Conservation (phyloP, 1,140 invertebrate genomes). For the Asobara japonica region DNA sequence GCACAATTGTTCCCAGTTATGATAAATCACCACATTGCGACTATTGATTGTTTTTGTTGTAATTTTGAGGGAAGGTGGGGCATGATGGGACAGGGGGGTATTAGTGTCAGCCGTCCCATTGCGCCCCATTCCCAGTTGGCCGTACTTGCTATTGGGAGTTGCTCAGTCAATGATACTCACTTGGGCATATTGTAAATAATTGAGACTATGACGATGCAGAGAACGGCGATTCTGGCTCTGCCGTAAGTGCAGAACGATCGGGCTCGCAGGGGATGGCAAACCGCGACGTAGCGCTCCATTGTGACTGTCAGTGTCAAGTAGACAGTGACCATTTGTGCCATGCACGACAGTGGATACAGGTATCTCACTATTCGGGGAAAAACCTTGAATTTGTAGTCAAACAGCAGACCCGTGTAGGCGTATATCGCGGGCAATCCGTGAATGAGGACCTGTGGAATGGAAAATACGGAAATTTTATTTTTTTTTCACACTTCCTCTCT, state of each 20-base stretch:
- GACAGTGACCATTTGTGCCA: conserved; percentile 91
- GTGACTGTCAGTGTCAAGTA: conserved; percentile 96
- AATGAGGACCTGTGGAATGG: conserved; percentile 75
- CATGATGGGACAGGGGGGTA: too few relatives aligned
- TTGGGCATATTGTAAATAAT: conserved; percentile 87
- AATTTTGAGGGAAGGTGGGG: too few relatives aligned
- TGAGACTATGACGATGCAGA: conserved; percentile 84
- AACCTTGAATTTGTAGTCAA: conserved; percentile 81
- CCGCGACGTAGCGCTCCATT: conserved; percentile 94
- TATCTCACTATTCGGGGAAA: conserved; percentile 84
- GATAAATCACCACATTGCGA: too few relatives aligned
- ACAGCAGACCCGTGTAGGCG: conserved; percentile 79
- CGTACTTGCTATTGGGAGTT: conserved; percentile 1
- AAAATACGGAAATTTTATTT: background rate
- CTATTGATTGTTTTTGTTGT: too few relatives aligned
- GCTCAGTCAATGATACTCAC: conserved; percentile 45
- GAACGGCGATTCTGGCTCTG: conserved; percentile 84
- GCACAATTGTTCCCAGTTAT: too few relatives aligned
- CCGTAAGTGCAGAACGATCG: conserved; percentile 91
- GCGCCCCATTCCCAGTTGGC: too few relatives aligned
- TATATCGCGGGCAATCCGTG: conserved; percentile 88
- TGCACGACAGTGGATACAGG: conserved; percentile 87
- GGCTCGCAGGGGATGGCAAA: conserved; percentile 91
- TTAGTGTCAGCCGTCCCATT: too few relatives aligned
- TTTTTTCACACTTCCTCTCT: too few relatives aligned